phyloP scores from a whole-genome alignment of 2,113 vertebrate species.

The Elephantulus edwardii region DNA sequence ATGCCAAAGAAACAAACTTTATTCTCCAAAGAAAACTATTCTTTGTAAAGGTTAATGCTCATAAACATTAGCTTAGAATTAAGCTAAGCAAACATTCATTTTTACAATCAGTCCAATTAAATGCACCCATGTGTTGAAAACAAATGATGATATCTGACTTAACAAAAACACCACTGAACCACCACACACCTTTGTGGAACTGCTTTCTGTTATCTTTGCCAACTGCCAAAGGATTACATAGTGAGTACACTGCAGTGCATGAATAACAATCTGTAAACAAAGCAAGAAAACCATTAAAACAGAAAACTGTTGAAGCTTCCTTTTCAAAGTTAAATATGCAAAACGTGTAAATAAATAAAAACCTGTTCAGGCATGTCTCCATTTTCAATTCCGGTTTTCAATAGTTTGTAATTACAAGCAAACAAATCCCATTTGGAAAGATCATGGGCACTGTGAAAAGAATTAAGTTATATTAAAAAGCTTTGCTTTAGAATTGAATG shows the following conservation, averaged over 20 bases:
- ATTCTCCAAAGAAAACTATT: no score
- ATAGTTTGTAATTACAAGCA: slow-evolving; percentile 96
- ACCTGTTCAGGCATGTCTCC: slow-evolving; percentile 99
- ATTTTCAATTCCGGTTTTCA: slow-evolving; percentile 98
- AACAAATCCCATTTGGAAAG: slow-evolving; percentile 99
- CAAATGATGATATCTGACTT: not conserved
- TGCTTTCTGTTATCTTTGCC: slow-evolving; percentile 96
- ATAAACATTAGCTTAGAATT: not conserved
- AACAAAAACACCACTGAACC: not conserved
- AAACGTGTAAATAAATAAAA: slow-evolving; percentile 76
- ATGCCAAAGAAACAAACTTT: no score
- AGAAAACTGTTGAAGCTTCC: slow-evolving; percentile 50
- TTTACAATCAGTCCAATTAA: slow-evolving; percentile 11
- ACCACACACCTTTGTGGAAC: slow-evolving; percentile 93
- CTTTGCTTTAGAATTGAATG: not conserved
- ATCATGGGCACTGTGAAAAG: slow-evolving; percentile 93
- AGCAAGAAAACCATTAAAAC: slow-evolving; percentile 57
- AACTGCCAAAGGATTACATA: slow-evolving; percentile 98
- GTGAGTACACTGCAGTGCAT: slow-evolving; percentile 98
- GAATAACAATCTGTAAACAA: slow-evolving; percentile 94
- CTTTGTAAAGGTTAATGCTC: slow-evolving; percentile 3
- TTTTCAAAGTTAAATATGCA: slow-evolving; percentile 42
- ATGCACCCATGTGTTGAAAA: slow-evolving; percentile 5
- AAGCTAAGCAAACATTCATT: slow-evolving; percentile 12
- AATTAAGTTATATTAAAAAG: slow-evolving; percentile 46